Percentiles rank a stretch among this genome's conserved stretches.
Evolutionary conservation across 2,888 invertebrate genomes (phyloP).

Genomic region (Ornithoptera alexandrae): DNA sequence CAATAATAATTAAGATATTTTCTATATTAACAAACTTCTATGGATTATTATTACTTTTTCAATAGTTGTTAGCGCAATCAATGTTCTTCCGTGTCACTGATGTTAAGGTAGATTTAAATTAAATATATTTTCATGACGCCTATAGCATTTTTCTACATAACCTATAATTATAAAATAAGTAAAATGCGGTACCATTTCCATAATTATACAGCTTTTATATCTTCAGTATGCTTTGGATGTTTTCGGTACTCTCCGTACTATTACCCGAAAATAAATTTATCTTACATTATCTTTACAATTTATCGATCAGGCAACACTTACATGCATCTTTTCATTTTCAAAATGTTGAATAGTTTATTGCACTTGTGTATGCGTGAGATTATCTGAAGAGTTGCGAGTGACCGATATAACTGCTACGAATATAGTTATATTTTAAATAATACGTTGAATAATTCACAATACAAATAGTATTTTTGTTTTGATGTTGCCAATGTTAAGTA

Average conservation of each 20-base stretch:
- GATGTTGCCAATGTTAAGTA: slow-evolving; percentile 56
- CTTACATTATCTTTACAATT: slow-evolving; percentile 6
- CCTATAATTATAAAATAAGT: slow-evolving; percentile 11
- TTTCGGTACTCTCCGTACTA: slow-evolving; percentile 6
- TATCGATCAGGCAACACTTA: slow-evolving; percentile 18
- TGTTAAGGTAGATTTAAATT: slow-evolving; percentile 30
- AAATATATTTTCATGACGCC: slow-evolving; percentile 13
- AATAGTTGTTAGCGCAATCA: slow-evolving; percentile 57
- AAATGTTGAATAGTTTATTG: slow-evolving; percentile 32
- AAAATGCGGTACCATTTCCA: neutral
- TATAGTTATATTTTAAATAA: slow-evolving; percentile 46
- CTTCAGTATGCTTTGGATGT: slow-evolving; percentile 10
- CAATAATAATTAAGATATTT: slow-evolving; percentile 39
- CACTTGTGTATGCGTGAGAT: slow-evolving; percentile 37
- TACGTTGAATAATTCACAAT: slow-evolving; percentile 35
- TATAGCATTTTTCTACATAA: slow-evolving; percentile 16
- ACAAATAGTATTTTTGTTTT: slow-evolving; percentile 37
- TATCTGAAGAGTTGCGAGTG: slow-evolving; percentile 36
- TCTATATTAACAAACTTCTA: slow-evolving; percentile 4
- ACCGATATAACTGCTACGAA: slow-evolving; percentile 43
- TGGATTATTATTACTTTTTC: slow-evolving; percentile 22
- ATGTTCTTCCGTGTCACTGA: slow-evolving; percentile 66
- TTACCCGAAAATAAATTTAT: slow-evolving; percentile 9
- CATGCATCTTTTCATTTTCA: slow-evolving; percentile 25
- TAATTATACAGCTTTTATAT: neutral